Percentiles rank a stretch among this genome's conserved stretches.
phyloP scores from a whole-genome alignment of 2,888 invertebrate genomes.

The Zygogramma bicolorata region DNA sequence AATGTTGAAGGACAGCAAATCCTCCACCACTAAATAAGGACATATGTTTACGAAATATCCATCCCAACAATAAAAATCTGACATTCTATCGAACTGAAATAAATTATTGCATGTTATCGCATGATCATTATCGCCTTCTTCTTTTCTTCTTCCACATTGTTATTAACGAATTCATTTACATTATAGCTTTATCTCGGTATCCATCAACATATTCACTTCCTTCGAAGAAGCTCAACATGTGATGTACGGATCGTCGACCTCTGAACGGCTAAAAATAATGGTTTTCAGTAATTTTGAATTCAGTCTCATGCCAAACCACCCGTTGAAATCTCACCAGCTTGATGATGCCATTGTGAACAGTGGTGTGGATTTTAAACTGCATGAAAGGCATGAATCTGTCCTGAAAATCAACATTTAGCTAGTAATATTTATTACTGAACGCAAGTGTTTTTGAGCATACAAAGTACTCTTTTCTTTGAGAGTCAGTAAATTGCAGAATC shows the following conservation, averaged over 20 bases:
- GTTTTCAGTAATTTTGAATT: conserved; percentile 32
- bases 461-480: too few relatives aligned
- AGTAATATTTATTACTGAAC: too few relatives aligned
- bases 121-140: not conserved
- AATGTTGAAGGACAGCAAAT: too few relatives aligned
- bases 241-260: conserved; percentile 35
- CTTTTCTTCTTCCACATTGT: conserved; percentile 20
- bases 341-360: conserved; percentile 9
- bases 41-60: too few relatives aligned
- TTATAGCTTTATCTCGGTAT: conserved; percentile 19
- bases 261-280: conserved; percentile 28
- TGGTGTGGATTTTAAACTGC: not conserved
- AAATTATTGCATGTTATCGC: not conserved
- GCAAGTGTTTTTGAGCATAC: too few relatives aligned
- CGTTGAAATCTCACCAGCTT: conserved; percentile 25
- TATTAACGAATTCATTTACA: conserved; percentile 35
- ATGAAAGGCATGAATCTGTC: too few relatives aligned
- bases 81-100: not conserved
- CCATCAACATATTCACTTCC: conserved; percentile 36
- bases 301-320: conserved; percentile 28
- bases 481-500: not conserved
- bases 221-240: conserved; percentile 34
- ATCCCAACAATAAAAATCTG: too few relatives aligned
- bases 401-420: too few relatives aligned
- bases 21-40: too few relatives aligned